phyloP scores from a whole-genome alignment of 2,888 invertebrate species.

The Carabus problematicus region DNA sequence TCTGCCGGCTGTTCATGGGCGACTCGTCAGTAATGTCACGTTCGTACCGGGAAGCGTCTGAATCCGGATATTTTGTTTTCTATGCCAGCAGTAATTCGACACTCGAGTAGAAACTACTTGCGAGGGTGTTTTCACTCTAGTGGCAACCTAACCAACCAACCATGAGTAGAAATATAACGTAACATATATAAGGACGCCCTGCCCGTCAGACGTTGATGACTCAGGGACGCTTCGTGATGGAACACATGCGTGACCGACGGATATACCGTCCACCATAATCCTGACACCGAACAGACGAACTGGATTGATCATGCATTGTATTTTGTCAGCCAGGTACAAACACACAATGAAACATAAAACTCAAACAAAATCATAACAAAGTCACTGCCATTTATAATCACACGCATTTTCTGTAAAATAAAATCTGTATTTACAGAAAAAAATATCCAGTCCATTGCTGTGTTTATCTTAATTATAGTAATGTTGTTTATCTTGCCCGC shows the following conservation, averaged over 20 bases:
- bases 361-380: too few relatives aligned
- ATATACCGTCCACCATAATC: too few relatives aligned
- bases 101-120: neutral
- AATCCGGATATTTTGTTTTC: slow-evolving; percentile 24
- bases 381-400: too few relatives aligned
- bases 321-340: too few relatives aligned
- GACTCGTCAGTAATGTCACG: slow-evolving; percentile 4
- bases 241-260: slow-evolving; percentile 1
- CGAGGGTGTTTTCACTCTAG: slow-evolving; percentile 8
- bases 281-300: too few relatives aligned
- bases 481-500: too few relatives aligned
- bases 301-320: too few relatives aligned
- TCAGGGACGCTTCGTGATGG: slow-evolving; percentile 12
- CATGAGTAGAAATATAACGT: neutral
- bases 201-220: neutral
- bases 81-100: slow-evolving; percentile 23
- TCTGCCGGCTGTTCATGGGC: neutral
- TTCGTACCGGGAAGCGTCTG: slow-evolving; percentile 10
- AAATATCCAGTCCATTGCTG: too few relatives aligned
- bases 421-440: too few relatives aligned
- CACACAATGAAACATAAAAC: too few relatives aligned
- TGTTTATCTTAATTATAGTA: too few relatives aligned
- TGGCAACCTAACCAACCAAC: neutral
- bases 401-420: too few relatives aligned
- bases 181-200: neutral